These are phyloP conservation scores for Diarsia rubi DNA, from an alignment of 2,888 invertebrate genomes.

Conservation along the genomic window DNA sequence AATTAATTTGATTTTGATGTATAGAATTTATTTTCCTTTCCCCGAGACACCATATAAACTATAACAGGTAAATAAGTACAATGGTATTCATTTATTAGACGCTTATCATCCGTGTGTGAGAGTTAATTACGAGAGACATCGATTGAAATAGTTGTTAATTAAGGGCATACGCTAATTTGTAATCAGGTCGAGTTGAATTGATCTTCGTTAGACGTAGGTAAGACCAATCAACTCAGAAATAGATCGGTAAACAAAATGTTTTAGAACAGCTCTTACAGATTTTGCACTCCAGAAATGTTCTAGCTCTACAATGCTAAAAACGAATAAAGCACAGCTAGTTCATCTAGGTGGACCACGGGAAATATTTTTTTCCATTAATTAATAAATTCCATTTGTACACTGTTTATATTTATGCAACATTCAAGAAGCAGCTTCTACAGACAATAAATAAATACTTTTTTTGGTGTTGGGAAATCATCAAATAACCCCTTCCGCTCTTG, in stretches of 20 bases:
- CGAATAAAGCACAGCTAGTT: neutral
- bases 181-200: neutral
- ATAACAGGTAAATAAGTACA: neutral
- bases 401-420: no score
- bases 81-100: slow-evolving; percentile 8
- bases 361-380: no score
- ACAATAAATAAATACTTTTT: no score
- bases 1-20: no score
- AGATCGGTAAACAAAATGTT: neutral
- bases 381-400: no score
- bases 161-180: neutral
- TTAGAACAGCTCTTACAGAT: neutral
- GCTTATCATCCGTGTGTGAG: neutral
- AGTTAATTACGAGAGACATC: slow-evolving; percentile 2
- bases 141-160: slow-evolving; percentile 12
- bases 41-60: neutral
- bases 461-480: no score
- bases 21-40: no score
- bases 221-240: neutral
- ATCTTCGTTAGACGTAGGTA: neutral
- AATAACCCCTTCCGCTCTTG: no score
- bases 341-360: no score
- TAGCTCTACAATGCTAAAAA: neutral
- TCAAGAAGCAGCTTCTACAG: no score
- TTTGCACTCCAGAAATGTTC: neutral